phyloP scores from a whole-genome alignment of 2,797 vertebrate species.

The Pangasius djambal region DNA sequence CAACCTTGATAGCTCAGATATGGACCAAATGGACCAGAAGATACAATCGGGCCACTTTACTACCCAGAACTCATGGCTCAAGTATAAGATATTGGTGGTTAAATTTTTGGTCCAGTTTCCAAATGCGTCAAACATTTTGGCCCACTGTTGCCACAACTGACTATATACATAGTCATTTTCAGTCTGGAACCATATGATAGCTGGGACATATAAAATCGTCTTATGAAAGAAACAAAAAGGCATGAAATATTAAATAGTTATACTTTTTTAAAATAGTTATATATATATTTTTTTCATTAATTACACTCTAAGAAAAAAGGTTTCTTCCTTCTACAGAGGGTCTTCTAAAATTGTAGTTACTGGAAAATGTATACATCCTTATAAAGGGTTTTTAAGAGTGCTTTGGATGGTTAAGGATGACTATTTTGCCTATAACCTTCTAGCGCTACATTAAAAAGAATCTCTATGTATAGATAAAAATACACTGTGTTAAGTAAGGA shows the following conservation, averaged over 20 bases:
- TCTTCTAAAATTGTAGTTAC: background rate
- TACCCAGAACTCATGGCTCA: background rate
- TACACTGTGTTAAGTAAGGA: no score
- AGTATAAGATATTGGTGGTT: background rate
- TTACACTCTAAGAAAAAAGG: background rate
- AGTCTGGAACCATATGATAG: background rate
- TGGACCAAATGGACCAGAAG: background rate
- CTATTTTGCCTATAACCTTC: no score
- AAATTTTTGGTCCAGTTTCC: background rate
- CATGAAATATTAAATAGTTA: background rate
- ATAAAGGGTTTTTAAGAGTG: no score
- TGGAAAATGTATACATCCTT: background rate
- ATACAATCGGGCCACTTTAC: background rate
- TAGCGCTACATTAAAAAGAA: no score
- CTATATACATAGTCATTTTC: background rate
- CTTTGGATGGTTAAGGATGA: no score
- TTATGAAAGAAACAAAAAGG: background rate
- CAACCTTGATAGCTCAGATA: background rate
- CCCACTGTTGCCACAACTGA: background rate
- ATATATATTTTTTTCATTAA: no score
- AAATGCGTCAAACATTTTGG: background rate
- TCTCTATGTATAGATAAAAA: no score
- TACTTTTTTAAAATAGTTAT: no score
- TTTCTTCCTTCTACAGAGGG: background rate
- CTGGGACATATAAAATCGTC: background rate